phyloP scores from a whole-genome alignment of 2,113 vertebrate species.

The Globicephala melas region DNA sequence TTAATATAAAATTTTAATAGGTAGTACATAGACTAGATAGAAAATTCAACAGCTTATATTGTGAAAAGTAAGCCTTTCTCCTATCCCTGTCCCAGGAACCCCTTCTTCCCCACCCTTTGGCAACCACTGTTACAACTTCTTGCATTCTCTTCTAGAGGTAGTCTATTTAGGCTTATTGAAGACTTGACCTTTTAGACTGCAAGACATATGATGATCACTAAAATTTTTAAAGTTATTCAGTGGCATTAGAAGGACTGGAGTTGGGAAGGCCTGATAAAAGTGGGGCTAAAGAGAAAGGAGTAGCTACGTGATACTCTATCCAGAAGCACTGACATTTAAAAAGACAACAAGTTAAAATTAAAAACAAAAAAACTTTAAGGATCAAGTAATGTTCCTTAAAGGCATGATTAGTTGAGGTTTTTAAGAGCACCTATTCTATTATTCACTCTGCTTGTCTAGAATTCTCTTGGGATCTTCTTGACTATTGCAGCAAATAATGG shows the following conservation, averaged over 20 bases:
- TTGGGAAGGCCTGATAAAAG: not conserved
- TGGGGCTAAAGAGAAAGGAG: not conserved
- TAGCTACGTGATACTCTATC: not conserved
- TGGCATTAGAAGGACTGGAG: not conserved
- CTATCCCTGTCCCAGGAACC: not conserved
- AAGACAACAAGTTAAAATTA: not conserved
- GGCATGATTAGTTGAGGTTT: not conserved
- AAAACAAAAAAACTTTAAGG: constrained; percentile 12
- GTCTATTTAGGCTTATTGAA: not conserved
- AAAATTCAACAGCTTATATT: not conserved
- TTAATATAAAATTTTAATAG: not conserved
- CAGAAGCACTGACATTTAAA: not conserved
- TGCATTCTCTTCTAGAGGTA: not conserved
- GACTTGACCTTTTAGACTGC: not conserved
- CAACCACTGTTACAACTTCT: not conserved
- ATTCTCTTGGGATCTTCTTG: not conserved
- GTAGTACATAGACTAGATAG: not conserved
- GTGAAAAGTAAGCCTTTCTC: not conserved
- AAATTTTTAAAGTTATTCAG: not conserved
- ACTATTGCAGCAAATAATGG: not conserved
- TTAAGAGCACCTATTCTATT: not conserved
- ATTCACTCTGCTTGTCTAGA: not conserved
- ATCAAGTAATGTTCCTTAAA: not conserved
- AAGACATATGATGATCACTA: not conserved
- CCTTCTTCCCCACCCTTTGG: not conserved